Conservation (phyloP, 2,113 vertebrate genomes). For the Sinocyclocheilus anshuiensis region DNA sequence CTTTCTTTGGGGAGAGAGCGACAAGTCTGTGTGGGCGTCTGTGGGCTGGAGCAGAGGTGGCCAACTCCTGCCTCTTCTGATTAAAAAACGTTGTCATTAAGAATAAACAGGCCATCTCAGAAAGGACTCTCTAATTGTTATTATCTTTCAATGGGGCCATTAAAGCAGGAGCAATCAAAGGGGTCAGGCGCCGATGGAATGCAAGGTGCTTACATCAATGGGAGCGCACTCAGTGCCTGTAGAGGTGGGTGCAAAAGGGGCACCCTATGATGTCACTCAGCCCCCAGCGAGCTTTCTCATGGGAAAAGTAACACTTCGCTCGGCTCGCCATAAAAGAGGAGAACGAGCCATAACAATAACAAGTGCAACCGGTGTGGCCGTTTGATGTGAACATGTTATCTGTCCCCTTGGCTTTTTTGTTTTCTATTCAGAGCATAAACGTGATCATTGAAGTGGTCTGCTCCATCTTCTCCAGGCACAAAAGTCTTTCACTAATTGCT, state of each 20-base stretch:
- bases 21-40: neutral
- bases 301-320: constrained; percentile 82
- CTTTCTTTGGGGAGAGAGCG: neutral
- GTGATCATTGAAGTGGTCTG: constrained; percentile 83
- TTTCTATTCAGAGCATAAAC: constrained; percentile 77
- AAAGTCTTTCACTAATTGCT: constrained; percentile 86
- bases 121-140: constrained; percentile 54
- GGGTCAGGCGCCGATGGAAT: constrained; percentile 31
- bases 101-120: constrained; percentile 47
- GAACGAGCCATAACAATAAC: constrained; percentile 68
- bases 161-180: constrained; percentile 57
- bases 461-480: constrained; percentile 78
- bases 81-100: constrained; percentile 57
- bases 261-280: constrained; percentile 59
- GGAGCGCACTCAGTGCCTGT: constrained; percentile 42
- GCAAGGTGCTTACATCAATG: constrained; percentile 61
- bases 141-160: constrained; percentile 57
- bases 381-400: constrained; percentile 77
- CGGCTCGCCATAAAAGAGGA: constrained; percentile 69
- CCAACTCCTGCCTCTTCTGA: constrained; percentile 57
- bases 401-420: constrained; percentile 69
- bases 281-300: constrained; percentile 73
- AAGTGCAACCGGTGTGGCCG: constrained; percentile 64
- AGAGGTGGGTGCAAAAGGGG: constrained; percentile 54
- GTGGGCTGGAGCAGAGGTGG: constrained; percentile 46